Evolutionary conservation across 2,888 invertebrate species (phyloP).

Genomic region (Acrobasis suavella): DNA sequence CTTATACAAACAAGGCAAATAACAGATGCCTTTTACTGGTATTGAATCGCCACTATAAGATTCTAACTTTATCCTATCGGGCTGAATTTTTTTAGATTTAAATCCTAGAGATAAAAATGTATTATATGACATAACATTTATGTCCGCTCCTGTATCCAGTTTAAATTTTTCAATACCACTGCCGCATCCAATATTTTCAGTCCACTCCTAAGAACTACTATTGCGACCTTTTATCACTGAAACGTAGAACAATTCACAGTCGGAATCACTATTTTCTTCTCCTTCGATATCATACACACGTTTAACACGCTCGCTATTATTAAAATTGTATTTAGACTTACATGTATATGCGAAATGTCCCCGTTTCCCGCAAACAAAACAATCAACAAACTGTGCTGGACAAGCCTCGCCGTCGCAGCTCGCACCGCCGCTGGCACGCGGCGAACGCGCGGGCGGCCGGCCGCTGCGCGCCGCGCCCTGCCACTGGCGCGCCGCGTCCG

Average conservation of each 20-base stretch:
- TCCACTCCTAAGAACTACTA: neutral
- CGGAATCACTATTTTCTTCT: slow-evolving; percentile 6
- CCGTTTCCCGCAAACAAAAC: slow-evolving; percentile 22
- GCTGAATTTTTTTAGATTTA: neutral
- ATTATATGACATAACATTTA: slow-evolving; percentile 6
- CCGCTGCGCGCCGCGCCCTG: too few relatives aligned
- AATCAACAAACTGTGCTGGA: slow-evolving; percentile 5
- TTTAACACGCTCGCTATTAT: slow-evolving; percentile 1
- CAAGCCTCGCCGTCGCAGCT: neutral
- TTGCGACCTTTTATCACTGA: slow-evolving; percentile 3
- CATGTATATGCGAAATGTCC: slow-evolving; percentile 27
- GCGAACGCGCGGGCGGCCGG: too few relatives aligned
- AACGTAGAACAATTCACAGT: slow-evolving; percentile 23
- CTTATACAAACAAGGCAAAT: slow-evolving; percentile 20
- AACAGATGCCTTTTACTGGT: slow-evolving; percentile 25
- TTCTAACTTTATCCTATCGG: slow-evolving; percentile 24
- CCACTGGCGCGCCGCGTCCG: too few relatives aligned
- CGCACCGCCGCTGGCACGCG: too few relatives aligned
- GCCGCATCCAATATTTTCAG: neutral
- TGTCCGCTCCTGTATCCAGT: neutral
- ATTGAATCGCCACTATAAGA: slow-evolving; percentile 28
- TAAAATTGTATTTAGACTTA: slow-evolving; percentile 1
- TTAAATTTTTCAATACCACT: neutral
- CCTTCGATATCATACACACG: slow-evolving; percentile 20
- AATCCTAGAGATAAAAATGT: slow-evolving; percentile 7